Percentiles rank a stretch among this genome's conserved stretches.
These are phyloP conservation scores for Ceryle rudis DNA, from an alignment of 2,797 vertebrate species.

Conservation along the genomic window DNA sequence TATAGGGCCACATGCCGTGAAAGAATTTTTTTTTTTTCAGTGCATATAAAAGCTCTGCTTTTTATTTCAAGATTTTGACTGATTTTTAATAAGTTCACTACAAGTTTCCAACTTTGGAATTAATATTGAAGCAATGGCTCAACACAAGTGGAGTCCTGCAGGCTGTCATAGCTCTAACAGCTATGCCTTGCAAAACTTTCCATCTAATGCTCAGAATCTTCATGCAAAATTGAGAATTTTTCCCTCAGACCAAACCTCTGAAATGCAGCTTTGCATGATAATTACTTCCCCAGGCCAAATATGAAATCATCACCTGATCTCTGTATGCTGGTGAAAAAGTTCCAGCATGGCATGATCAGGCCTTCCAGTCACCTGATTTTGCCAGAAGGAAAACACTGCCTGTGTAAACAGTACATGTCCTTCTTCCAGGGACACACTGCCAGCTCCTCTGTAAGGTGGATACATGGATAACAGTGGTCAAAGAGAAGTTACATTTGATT, in stretches of 20 bases:
- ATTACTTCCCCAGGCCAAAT: not conserved
- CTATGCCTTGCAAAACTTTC: not conserved
- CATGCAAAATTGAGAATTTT: not conserved
- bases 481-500: not conserved
- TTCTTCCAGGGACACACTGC: not conserved
- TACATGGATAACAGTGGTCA: not conserved
- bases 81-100: not conserved
- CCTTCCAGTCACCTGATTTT: not conserved
- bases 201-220: not conserved
- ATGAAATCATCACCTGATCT: not conserved
- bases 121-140: not conserved
- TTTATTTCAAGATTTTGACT: not conserved
- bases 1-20: not conserved
- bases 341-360: not conserved
- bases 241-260: not conserved
- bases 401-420: not conserved
- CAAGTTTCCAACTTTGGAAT: not conserved
- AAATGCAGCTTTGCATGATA: not conserved
- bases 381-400: not conserved
- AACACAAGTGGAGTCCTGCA: not conserved
- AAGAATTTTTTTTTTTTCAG: not conserved
- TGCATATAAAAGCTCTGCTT: not conserved
- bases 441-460: not conserved
- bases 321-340: not conserved
- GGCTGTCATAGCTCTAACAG: not conserved